Conservation (phyloP, 2,797 vertebrate species). For the Etheostoma perlongum region DNA sequence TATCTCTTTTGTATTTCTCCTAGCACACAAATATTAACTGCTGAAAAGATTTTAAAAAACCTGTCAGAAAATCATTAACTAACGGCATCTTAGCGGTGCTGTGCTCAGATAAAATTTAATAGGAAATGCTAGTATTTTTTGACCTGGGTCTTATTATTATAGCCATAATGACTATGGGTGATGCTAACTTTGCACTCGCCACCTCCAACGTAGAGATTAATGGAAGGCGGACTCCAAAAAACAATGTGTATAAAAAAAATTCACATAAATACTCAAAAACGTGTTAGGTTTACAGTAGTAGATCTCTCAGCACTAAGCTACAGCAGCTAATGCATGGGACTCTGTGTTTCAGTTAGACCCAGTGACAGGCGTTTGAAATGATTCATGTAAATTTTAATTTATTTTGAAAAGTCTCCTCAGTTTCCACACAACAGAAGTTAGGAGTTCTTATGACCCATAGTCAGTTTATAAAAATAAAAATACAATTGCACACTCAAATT, state of each 20-base stretch:
- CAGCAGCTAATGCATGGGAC: not conserved
- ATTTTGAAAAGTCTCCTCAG: not conserved
- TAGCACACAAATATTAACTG: not conserved
- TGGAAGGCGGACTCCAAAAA: not conserved
- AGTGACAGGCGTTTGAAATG: not conserved
- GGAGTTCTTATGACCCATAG: not conserved
- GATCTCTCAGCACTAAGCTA: not conserved
- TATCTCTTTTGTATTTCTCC: not conserved
- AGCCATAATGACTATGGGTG: not conserved
- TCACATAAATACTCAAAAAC: not conserved
- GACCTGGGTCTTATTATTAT: not conserved
- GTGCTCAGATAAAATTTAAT: not conserved
- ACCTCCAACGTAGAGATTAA: not conserved
- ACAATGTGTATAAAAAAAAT: not conserved
- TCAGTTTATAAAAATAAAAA: not conserved
- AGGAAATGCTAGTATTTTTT: not conserved
- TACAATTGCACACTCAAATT: not conserved
- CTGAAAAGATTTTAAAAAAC: not conserved
- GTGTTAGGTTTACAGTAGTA: not conserved
- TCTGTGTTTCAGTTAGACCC: not conserved
- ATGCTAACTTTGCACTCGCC: not conserved
- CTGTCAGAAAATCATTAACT: not conserved
- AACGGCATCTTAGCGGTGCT: not conserved
- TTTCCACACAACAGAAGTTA: slow-evolving; percentile 5
- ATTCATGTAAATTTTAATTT: not conserved